Percentiles rank a stretch among this genome's conserved stretches.
Evolutionary conservation across 1,140 invertebrate genomes (phyloP).

Genomic region (Diabrotica undecimpunctata): DNA sequence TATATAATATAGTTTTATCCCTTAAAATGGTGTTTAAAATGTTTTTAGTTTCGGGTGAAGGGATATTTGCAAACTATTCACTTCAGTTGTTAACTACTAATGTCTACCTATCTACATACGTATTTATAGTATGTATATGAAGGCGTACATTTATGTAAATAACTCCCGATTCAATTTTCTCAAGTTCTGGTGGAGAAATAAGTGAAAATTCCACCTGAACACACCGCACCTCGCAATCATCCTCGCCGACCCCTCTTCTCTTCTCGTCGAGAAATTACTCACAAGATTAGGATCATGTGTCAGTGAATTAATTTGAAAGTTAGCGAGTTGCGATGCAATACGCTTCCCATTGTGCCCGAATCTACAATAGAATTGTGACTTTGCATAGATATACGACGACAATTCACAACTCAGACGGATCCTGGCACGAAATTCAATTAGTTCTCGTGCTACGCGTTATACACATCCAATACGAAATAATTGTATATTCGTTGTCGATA

Average conservation of each 20-base stretch:
- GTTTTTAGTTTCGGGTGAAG: too few relatives aligned
- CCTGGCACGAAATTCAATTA: conserved; percentile 36
- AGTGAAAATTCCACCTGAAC: conserved; percentile 2
- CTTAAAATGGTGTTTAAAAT: too few relatives aligned
- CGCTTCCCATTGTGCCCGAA: conserved; percentile 16
- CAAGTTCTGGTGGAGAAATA: neutral
- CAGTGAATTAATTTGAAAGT: conserved; percentile 31
- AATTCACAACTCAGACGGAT: conserved; percentile 24
- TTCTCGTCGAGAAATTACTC: conserved; percentile 11
- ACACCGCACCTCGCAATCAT: neutral
- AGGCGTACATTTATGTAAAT: conserved; percentile 1
- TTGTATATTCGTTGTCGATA: conserved; percentile 32
- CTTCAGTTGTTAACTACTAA: too few relatives aligned
- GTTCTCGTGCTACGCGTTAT: conserved; percentile 29
- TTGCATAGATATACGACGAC: conserved; percentile 34
- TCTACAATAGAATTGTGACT: conserved; percentile 37
- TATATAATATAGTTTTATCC: too few relatives aligned
- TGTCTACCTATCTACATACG: neutral
- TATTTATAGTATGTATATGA: conserved; percentile 1
- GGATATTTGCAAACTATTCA: too few relatives aligned
- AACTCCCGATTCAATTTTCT: neutral
- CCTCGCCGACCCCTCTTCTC: neutral
- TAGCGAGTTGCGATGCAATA: conserved; percentile 28
- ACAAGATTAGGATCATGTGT: conserved; percentile 15
- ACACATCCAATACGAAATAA: conserved; percentile 36